Percentiles rank a stretch among this genome's conserved stretches.
These are phyloP conservation scores for Chaetogeoica ovagalla DNA, from an alignment of 2,888 invertebrate genomes.

Conservation along the genomic window DNA sequence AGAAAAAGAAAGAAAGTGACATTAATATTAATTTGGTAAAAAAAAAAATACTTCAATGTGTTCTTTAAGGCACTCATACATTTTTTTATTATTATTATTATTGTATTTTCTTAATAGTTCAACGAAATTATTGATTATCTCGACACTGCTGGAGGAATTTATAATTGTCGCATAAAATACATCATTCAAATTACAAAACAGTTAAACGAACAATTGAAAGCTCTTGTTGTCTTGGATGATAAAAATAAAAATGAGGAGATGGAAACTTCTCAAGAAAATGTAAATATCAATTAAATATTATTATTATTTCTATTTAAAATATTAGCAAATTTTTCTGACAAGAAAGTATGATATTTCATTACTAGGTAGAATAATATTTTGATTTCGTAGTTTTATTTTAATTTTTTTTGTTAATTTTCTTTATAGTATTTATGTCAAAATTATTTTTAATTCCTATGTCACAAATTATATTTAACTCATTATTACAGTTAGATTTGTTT, in stretches of 20 bases:
- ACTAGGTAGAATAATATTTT: too few species aligned
- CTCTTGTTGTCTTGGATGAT: too few species aligned
- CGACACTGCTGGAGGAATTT: slow-evolving; percentile 8
- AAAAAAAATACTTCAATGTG: not conserved
- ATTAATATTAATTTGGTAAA: slow-evolving; percentile 10
- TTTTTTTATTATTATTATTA: not conserved
- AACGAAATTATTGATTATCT: slow-evolving; percentile 29
- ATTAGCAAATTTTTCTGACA: too few species aligned
- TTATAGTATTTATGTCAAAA: too few species aligned
- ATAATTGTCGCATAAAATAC: slow-evolving; percentile 25
- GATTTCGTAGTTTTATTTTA: too few species aligned
- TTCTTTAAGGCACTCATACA: not conserved
- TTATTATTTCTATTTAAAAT: too few species aligned
- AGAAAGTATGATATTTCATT: too few species aligned
- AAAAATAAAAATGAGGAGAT: not conserved
- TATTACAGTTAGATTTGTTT: too few species aligned
- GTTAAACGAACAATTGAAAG: slow-evolving; percentile 7
- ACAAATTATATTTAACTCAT: too few species aligned
- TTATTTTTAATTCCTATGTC: too few species aligned
- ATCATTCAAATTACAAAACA: not conserved
- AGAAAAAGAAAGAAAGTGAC: not conserved
- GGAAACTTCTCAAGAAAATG: not conserved
- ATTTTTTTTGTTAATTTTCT: too few species aligned
- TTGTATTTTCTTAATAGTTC: slow-evolving; percentile 25
- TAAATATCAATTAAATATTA: not conserved